Percentiles rank a stretch among this genome's conserved stretches.
Evolutionary conservation across 2,888 invertebrate genomes (phyloP).

Genomic region (Limnephilus marmoratus): DNA sequence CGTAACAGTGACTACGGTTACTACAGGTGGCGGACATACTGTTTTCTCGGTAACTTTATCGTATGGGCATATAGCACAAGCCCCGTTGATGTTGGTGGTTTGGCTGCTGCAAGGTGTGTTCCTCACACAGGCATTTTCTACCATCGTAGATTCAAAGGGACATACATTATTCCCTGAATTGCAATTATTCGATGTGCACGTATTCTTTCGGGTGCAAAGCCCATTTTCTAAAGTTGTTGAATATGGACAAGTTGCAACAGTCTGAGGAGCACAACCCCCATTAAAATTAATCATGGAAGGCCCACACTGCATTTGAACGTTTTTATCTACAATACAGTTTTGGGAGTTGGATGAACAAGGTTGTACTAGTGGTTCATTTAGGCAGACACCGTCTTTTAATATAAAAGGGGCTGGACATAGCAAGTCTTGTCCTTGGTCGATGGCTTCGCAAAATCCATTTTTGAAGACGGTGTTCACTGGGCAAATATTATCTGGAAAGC

Average conservation of each 20-base stretch:
- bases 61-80: conserved; percentile 34
- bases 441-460: conserved; percentile 34
- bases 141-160: neutral
- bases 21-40: neutral
- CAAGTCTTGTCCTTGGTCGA: neutral
- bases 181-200: conserved; percentile 9
- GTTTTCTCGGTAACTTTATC: neutral
- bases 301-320: conserved; percentile 39
- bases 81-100: conserved; percentile 31
- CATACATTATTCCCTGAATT: neutral
- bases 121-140: conserved; percentile 33
- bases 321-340: neutral
- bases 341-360: neutral
- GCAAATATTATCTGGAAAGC: neutral
- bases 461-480: neutral
- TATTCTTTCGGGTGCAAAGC: conserved; percentile 18
- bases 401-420: neutral
- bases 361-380: conserved; percentile 16
- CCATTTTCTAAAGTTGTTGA: conserved; percentile 25
- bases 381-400: conserved; percentile 28
- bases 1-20: no score
- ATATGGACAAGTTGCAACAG: conserved; percentile 50
- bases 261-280: conserved; percentile 48
- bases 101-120: conserved; percentile 15
- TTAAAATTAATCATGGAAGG: conserved; percentile 31